phyloP scores from a whole-genome alignment of 1,140 invertebrate genomes.

The Apocrypta bakeri region DNA sequence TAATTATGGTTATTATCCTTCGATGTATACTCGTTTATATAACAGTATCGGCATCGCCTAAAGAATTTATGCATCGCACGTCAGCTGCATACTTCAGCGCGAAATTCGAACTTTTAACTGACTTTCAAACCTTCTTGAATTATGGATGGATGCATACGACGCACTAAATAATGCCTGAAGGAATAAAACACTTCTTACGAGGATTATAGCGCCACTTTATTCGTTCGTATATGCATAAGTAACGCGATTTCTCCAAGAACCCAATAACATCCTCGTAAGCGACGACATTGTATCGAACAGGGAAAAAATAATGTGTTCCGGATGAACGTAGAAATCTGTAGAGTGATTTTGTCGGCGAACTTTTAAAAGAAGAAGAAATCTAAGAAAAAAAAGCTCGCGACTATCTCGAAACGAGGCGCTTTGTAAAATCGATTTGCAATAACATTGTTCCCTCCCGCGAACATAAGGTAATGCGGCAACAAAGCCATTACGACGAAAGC shows the following conservation, averaged over 20 bases:
- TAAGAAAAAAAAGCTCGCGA: background rate
- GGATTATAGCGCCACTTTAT: background rate
- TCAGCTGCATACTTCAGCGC: too few relatives aligned
- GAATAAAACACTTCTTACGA: background rate
- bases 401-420: background rate
- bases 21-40: too few relatives aligned
- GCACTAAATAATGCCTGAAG: background rate
- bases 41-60: too few relatives aligned
- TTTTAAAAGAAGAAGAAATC: background rate
- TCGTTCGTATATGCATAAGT: background rate
- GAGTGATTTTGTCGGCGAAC: too few relatives aligned
- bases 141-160: too few relatives aligned
- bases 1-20: too few relatives aligned
- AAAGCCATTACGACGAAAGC: slow-evolving; percentile 26
- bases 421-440: slow-evolving; percentile 38
- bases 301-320: background rate
- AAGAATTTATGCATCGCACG: too few relatives aligned
- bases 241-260: background rate
- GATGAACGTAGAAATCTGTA: background rate
- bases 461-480: slow-evolving; percentile 14
- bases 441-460: background rate
- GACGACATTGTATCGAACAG: background rate
- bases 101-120: too few relatives aligned
- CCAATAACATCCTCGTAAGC: background rate
- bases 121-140: too few relatives aligned